Base-by-base conservation (phyloP, 2,797 vertebrate genomes). In the Cryptoblepharus egeriae region DNA sequence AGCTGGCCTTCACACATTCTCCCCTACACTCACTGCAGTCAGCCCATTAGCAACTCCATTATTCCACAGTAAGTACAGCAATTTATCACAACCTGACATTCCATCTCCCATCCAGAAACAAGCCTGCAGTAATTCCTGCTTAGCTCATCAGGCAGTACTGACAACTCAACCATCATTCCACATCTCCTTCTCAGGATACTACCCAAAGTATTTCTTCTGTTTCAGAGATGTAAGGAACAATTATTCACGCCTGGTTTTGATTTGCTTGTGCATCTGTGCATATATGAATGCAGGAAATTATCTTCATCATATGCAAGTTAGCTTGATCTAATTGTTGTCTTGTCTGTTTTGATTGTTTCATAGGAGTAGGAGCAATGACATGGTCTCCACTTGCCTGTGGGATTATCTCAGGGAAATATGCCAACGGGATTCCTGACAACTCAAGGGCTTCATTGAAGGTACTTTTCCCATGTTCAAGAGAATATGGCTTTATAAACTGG, bases 381-480 rank as follows among this genome's bases (percentile, higher is more conserved):
- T 99, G 99, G 99, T 99, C 99, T 60, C 99, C 99, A 0, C 96
- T 99, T 61, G 99, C 99, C 49, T 99, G 99, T 75, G 99, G 99
- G 81, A 97, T 99, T 95, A 99, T 99, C 94, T 97, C 97, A 70
- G 99, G 99, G 88, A 99, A 99, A 95, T 99, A 99, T 0, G 97
- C 99, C 91, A 99, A 98, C 0, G 98, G 98, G 60, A 98, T 99
- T 87, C 99, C 99, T 49, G 98, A 99, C 89, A 96, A 96, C 83
- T 98, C 99, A 76, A 96, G 99, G 92, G 99, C 99, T 58, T 98
- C 99, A 2, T 96, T 99, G 90, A 99, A 99, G 97, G 99, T 99
- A 94, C 63, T 52, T 80, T 5, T 11, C 1, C 28, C 15, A 0
- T 0, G 2, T 28, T 80, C 0, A 16, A 49, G 76, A 4, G 24